Base-by-base conservation (phyloP, 2,113 vertebrate genomes). In the Fregetta grallaria region DNA sequence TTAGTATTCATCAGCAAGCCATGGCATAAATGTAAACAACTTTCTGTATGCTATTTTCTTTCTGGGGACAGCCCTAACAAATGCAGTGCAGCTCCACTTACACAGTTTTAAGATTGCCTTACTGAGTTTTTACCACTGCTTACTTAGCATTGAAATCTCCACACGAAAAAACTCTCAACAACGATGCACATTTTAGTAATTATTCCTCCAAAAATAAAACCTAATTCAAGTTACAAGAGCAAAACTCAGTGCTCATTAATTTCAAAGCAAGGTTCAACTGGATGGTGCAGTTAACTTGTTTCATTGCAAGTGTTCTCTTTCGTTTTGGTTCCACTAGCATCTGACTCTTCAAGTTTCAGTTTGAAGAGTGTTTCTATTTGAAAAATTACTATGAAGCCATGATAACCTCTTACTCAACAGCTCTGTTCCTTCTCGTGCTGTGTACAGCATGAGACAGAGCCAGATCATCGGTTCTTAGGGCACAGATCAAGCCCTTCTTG, bases 291-390 rank as follows among this genome's bases (percentile, higher is more conserved):
- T 80, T 76, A 22, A 50, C 19, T 36, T 25, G 14, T 5, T 84
- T 50, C 26, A 81, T 26, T 36, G 16, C 34, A 86, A 92, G 18
- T 23, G 40, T 61, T 84, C 59, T 11, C 0, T 11, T 56, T 23
- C 18, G 15, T 38, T 92, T 89, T 65, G 79, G n/a, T 85, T 83
- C 67, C 52, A 70, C 10, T 25, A 75, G 34, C 59, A 89, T 77
- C 74, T 77, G 49, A 83, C 62, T 63, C 82, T 52, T 45, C 49
- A 49, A 65, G 50, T 89, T 94, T 82, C 68, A 70, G 47, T 84
- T 85, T 80, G 49, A 82, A 18, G 32, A 83, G 14, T 0, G 18
- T 20, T 94, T 86, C 58, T 42, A 75, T 71, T n/a, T 15, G 27
- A 63, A 81, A 97, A 92, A 22, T 15, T 11, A 34, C 61, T 81